These are phyloP conservation scores for Oncorhynchus masou DNA, from an alignment of 2,113 vertebrate genomes.

Conservation along the genomic window DNA sequence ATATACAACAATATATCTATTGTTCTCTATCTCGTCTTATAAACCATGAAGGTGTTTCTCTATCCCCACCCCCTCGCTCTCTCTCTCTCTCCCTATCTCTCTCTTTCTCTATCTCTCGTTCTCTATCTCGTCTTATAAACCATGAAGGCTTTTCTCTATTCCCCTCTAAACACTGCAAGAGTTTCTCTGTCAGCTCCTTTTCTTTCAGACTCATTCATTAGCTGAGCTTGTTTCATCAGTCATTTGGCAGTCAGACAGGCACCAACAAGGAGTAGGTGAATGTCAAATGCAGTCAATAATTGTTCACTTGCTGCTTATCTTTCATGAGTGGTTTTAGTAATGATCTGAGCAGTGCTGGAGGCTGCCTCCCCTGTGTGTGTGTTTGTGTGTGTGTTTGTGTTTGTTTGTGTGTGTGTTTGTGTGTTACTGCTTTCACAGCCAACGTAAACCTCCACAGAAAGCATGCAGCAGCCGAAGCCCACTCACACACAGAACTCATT, in stretches of 20 bases:
- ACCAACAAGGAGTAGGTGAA: too few relatives aligned
- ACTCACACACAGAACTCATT: background rate
- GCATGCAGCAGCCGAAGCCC: background rate
- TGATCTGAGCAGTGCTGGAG: background rate
- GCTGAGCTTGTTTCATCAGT: background rate
- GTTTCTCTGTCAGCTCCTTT: background rate
- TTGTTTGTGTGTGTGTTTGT: background rate
- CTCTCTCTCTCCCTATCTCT: background rate
- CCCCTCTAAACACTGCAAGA: background rate
- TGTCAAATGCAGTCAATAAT: background rate
- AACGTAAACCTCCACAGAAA: background rate
- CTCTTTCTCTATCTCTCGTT: background rate
- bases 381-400: background rate
- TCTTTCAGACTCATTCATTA: background rate
- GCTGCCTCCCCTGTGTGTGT: slow-evolving; percentile 9
- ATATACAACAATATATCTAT: too few relatives aligned
- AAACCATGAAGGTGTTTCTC: background rate
- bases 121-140: background rate
- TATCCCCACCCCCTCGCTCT: too few relatives aligned
- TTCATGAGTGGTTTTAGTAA: background rate
- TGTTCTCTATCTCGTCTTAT: background rate
- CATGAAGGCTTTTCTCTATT: background rate
- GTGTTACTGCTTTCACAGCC: background rate
- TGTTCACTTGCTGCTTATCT: background rate
- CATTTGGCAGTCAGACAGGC: background rate